These are phyloP conservation scores for Lithophane socia DNA, from an alignment of 2,888 invertebrate species.

Conservation along the genomic window DNA sequence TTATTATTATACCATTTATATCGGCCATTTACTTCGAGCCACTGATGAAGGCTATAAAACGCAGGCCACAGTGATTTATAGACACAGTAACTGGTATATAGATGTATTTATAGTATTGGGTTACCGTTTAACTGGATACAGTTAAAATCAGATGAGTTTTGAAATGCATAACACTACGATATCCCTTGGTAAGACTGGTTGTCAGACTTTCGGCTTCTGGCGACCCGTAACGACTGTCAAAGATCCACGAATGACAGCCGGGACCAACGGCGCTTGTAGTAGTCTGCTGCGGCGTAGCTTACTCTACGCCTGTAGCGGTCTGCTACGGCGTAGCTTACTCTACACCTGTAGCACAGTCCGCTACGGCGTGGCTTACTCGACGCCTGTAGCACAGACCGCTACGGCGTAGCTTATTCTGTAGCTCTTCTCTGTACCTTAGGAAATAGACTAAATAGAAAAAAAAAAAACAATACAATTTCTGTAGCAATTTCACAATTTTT, in stretches of 20 bases:
- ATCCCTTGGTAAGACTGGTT: too few species aligned
- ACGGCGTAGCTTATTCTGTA: not conserved
- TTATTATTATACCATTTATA: conserved; percentile 7
- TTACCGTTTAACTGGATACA: not conserved
- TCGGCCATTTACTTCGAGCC: not conserved
- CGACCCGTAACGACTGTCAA: too few species aligned
- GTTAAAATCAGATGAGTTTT: not conserved
- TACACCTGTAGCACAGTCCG: not conserved
- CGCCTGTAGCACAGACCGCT: not conserved
- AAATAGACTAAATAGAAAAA: not conserved
- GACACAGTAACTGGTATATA: not conserved
- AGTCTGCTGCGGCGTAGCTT: not conserved
- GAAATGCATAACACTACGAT: too few species aligned
- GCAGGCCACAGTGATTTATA: conserved; percentile 26
- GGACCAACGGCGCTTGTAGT: not conserved
- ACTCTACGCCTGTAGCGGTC: too few species aligned
- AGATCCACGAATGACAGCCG: too few species aligned
- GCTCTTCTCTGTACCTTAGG: not conserved
- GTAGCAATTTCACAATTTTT: not conserved
- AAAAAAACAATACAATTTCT: not conserved
- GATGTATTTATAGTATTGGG: not conserved
- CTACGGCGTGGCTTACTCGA: not conserved
- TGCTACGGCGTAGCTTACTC: not conserved
- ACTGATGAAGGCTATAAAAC: conserved; percentile 35
- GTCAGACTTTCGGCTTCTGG: too few species aligned